phyloP scores from a whole-genome alignment of 1,140 invertebrate genomes.

The Ladona fulva region DNA sequence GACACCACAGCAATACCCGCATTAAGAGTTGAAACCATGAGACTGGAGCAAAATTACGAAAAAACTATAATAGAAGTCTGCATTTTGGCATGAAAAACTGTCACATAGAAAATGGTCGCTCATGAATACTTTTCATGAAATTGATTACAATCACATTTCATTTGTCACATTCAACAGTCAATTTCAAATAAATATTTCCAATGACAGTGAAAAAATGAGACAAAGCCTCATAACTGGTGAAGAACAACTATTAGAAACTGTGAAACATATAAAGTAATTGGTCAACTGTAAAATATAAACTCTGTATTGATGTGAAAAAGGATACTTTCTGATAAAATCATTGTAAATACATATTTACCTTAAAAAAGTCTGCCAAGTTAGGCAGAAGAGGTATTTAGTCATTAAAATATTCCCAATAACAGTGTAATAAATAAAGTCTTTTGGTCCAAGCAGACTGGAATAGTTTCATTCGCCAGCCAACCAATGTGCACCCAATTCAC shows the following conservation, averaged over 20 bases:
- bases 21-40: conserved; percentile 10
- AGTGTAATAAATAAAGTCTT: conserved; percentile 2
- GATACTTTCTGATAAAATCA: not conserved
- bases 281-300: conserved; percentile 8
- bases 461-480: not conserved
- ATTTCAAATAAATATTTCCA: conserved; percentile 5
- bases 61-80: not conserved
- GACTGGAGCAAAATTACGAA: not conserved
- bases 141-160: conserved; percentile 2
- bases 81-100: conserved; percentile 9
- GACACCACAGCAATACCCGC: conserved; percentile 6
- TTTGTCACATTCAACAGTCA: not conserved
- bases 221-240: not conserved
- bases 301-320: not conserved
- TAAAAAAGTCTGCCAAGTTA: not conserved
- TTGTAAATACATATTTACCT: conserved; percentile 14
- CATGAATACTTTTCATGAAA: conserved; percentile 3
- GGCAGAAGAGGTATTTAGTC: conserved; percentile 7
- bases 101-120: not conserved
- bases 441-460: not conserved
- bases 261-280: not conserved
- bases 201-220: not conserved
- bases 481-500: conserved; percentile 3
- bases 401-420: conserved; percentile 5
- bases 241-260: conserved; percentile 12